Evolutionary conservation across 2,888 invertebrate genomes (phyloP), one percentile per base, ranked within the genome.

Genomic region (Drosophila suboccidentalis): DNA sequence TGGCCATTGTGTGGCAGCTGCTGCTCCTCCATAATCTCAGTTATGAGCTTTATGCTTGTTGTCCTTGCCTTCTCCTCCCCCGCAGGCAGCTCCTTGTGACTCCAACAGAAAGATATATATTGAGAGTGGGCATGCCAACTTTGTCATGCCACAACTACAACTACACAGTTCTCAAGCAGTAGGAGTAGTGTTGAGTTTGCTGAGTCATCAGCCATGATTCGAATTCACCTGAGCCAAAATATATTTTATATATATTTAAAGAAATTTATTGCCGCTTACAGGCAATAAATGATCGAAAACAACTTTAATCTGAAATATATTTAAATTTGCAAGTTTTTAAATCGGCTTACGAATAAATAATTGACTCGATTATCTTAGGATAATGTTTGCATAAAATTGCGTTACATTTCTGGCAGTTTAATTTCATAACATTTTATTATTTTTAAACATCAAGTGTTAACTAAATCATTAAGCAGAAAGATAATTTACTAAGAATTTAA

Each of bases 41-140:
- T 80, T 88, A 85, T 84, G 80, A 86, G 80, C 58, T 68, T 82
- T 75, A 61, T 58, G 71, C 44, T 61, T 54, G 64, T 51, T 78
- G 63, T 76, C 63, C 79, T 75, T 44, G 39, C 43, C 19, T n/a
- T 11, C 43, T n/a, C 15, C 43, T 55, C 5, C 26, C 26, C 51
- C 22, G 46, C 10, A 32, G 13, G 17, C 50, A 47, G 32, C 29
- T 62, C 47, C 38, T 17, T 61, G 54, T 41, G 54, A 65, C 72
- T 73, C 22, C 73, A 43, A 55, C 38, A 19, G 36, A 34, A 10
- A 41, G 43, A 49, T 26, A 15, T 15, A 19, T 22, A 34, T 22
- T n/a, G 46, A 11, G 9, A 34, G 11, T 4, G 15, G 22, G 46
- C 38, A 51, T 68, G 19, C 29, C 41, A 59, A 43, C 49, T 49